phyloP scores from a whole-genome alignment of 2,113 vertebrate genomes.

The Phalacrocorax brasilianus region DNA sequence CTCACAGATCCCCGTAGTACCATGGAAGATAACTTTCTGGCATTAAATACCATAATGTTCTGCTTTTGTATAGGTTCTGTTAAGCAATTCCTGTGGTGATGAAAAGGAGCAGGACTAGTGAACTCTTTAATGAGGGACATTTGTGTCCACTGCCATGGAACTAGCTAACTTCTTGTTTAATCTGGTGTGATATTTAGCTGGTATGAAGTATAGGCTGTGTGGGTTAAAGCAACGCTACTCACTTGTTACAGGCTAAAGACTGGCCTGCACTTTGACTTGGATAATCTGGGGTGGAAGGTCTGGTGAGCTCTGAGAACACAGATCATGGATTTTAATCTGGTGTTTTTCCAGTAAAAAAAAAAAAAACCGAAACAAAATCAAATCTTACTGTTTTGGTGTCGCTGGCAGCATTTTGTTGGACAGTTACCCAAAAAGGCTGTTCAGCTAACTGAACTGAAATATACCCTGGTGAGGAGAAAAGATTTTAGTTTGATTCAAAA shows the following conservation, averaged over 20 bases:
- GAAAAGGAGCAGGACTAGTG: background rate
- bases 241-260: background rate
- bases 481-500: background rate
- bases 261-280: background rate
- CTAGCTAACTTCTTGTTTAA: background rate
- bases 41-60: background rate
- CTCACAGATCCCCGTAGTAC: background rate
- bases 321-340: background rate
- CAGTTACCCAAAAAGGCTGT: background rate
- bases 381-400: background rate
- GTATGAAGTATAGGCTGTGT: background rate
- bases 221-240: background rate
- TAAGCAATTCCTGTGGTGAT: background rate
- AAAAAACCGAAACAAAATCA: background rate
- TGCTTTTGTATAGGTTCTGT: background rate
- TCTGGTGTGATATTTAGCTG: background rate
- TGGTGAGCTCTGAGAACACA: background rate
- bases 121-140: background rate
- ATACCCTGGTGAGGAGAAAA: background rate
- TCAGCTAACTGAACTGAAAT: background rate
- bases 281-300: background rate
- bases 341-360: background rate
- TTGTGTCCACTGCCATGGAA: background rate
- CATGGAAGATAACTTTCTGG: background rate
- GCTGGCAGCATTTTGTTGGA: background rate